phyloP scores from a whole-genome alignment of 2,888 invertebrate species.

The Amiota communis region DNA sequence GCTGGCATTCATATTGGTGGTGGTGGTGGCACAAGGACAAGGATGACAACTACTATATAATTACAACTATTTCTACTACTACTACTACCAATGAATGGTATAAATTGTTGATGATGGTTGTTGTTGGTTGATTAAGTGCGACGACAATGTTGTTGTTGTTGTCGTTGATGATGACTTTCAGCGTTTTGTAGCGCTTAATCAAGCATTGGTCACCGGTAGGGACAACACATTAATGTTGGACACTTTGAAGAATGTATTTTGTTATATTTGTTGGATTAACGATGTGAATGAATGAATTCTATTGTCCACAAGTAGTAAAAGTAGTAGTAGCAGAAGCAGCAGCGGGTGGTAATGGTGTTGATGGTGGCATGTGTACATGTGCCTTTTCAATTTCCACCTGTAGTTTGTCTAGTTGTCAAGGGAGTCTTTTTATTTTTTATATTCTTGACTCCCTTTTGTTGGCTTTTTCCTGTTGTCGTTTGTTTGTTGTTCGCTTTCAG shows the following conservation, averaged over 20 bases:
- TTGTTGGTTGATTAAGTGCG: no score
- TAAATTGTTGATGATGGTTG: no score
- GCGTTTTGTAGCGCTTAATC: no score
- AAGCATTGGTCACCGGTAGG: background rate
- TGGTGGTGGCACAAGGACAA: conserved; percentile 7
- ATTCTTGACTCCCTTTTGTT: conserved; percentile 27
- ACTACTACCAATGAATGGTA: no score
- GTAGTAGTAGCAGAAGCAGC: background rate
- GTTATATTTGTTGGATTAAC: conserved; percentile 45
- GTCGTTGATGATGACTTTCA: background rate
- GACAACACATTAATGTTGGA: background rate
- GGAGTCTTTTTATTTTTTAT: conserved; percentile 44
- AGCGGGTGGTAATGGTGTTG: background rate
- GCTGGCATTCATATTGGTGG: conserved; percentile 79
- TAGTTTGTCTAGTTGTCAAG: conserved; percentile 51
- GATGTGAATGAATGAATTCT: no score
- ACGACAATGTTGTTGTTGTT: background rate
- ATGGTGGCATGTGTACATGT: no score
- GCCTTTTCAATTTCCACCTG: background rate
- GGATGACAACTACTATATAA: background rate
- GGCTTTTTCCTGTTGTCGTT: conserved; percentile 9
- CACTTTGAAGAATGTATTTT: conserved; percentile 15
- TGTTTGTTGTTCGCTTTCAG: background rate
- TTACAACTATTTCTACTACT: no score
- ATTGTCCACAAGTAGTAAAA: no score